A percentile compares a stretch with the other conserved stretches of the same genome.
phyloP scores from a whole-genome alignment of 2,797 vertebrate genomes.

The Taeniopygia guttata region DNA sequence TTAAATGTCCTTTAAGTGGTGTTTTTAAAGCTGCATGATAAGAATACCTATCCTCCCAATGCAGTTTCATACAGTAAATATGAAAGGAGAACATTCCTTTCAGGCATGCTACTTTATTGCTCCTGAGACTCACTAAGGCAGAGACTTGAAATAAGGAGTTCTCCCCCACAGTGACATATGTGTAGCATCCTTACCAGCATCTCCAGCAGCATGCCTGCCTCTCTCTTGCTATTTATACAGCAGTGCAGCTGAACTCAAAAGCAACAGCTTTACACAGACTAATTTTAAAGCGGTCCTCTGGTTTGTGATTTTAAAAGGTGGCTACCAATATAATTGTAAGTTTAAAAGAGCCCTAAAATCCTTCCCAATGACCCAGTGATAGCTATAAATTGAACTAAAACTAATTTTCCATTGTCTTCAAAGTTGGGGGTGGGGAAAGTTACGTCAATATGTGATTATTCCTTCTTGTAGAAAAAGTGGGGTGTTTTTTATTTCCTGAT shows the following conservation, averaged over 20 bases:
- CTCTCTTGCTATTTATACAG: slow-evolving; percentile 35
- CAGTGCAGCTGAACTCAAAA: not conserved
- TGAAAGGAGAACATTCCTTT: not conserved
- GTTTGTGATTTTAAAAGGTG: slow-evolving; percentile 6
- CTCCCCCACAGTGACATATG: slow-evolving; percentile 21
- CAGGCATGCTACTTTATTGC: not conserved
- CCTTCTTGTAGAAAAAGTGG: not conserved
- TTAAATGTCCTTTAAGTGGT: slow-evolving; percentile 27
- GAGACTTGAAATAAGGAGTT: slow-evolving; percentile 34
- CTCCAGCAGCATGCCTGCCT: slow-evolving; percentile 13
- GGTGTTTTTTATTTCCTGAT: not conserved
- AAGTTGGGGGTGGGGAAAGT: not conserved
- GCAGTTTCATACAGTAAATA: slow-evolving; percentile 8
- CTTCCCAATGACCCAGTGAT: not conserved
- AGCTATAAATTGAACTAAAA: not conserved
- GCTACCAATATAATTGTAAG: not conserved
- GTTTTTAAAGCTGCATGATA: slow-evolving; percentile 40
- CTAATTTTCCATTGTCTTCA: not conserved
- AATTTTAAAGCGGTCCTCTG: slow-evolving; percentile 17
- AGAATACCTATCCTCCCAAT: slow-evolving; percentile 19
- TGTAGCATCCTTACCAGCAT: slow-evolving; percentile 32
- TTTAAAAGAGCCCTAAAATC: not conserved
- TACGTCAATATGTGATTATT: not conserved
- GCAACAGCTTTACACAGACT: not conserved
- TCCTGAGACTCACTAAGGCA: not conserved